phyloP scores from a whole-genome alignment of 2,797 vertebrate species.

The Nothura maculosa region DNA sequence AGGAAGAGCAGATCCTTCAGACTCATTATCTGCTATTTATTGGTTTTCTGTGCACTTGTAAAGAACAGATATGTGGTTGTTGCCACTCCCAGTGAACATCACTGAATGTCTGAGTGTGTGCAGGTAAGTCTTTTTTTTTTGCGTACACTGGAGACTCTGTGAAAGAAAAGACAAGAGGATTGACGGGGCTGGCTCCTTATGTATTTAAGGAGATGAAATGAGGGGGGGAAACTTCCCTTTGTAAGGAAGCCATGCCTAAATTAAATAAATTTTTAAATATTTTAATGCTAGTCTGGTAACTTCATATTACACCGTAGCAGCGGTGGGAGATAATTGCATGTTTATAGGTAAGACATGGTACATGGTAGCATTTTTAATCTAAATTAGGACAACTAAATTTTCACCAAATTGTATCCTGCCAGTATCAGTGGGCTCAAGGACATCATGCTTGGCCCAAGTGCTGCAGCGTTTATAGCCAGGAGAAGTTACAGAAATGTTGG shows the following conservation, averaged over 20 bases:
- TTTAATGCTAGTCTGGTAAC: background rate
- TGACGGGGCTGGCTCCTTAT: slow-evolving; percentile 18
- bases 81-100: slow-evolving; percentile 82
- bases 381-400: background rate
- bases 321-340: background rate
- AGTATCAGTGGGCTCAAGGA: background rate
- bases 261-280: background rate
- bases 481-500: background rate
- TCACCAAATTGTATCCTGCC: background rate
- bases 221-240: background rate
- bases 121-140: slow-evolving; percentile 87
- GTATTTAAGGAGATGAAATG: slow-evolving; percentile 3
- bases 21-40: background rate
- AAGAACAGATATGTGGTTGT: slow-evolving; percentile 19
- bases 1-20: background rate
- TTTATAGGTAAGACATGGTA: rapidly evolving
- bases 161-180: slow-evolving; percentile 66
- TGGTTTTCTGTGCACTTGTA: background rate
- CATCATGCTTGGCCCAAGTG: background rate
- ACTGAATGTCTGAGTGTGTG: slow-evolving; percentile 82
- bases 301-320: background rate
- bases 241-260: background rate
- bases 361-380: rapidly evolving
- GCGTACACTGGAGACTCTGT: slow-evolving; percentile 73
- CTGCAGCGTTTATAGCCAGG: background rate